Conservation (phyloP, 2,113 vertebrate genomes). For the Pyrgilauda ruficollis region DNA sequence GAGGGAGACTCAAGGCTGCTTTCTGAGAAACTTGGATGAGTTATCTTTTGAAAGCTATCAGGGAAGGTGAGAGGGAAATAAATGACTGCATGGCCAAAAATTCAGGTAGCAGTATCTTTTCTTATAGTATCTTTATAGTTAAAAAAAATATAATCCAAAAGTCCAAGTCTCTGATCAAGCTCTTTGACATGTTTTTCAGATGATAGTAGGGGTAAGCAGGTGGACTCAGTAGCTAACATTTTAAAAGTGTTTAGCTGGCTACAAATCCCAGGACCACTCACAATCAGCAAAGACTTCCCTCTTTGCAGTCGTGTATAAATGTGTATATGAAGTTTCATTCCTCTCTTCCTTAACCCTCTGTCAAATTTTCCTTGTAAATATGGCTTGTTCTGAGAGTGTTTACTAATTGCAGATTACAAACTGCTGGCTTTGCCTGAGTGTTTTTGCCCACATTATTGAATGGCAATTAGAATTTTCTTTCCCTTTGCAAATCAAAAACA, state of each 20-base stretch:
- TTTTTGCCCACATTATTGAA: not conserved
- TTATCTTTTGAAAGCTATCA: not conserved
- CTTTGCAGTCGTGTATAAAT: not conserved
- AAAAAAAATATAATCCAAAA: not conserved
- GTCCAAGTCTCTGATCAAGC: not conserved
- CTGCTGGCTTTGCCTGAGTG: not conserved
- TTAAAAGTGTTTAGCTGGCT: not conserved
- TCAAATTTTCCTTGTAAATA: not conserved
- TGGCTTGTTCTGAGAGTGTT: fast-evolving
- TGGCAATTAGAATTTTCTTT: not conserved
- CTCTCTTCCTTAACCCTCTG: not conserved
- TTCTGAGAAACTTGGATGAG: not conserved
- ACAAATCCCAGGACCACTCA: not conserved
- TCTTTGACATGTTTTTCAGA: not conserved
- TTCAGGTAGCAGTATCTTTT: not conserved
- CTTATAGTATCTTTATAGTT: not conserved
- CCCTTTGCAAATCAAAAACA: not conserved
- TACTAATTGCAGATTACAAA: not conserved
- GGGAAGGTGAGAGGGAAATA: not conserved
- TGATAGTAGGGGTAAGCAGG: not conserved
- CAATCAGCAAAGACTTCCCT: not conserved
- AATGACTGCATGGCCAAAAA: not conserved
- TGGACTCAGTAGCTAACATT: fast-evolving
- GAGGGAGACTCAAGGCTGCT: not conserved
- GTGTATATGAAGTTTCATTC: not conserved